These are phyloP conservation scores for Caenorhabditis panamensis DNA, from an alignment of 2,888 invertebrate genomes.

Conservation along the genomic window DNA sequence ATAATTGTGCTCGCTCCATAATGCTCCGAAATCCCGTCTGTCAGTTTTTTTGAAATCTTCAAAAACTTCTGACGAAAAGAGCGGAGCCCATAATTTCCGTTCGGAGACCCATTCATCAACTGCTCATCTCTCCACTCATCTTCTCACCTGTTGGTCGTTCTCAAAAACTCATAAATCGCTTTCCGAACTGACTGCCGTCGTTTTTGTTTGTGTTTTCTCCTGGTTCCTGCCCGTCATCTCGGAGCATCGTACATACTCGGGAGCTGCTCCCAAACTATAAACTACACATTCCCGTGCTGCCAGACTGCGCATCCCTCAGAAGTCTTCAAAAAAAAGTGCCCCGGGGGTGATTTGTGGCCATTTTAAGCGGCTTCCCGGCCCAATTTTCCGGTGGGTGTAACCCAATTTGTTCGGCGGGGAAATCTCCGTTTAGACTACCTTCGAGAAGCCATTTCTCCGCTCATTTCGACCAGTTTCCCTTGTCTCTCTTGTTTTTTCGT, in stretches of 20 bases:
- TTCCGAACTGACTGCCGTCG: not conserved
- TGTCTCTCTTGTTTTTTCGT: not conserved
- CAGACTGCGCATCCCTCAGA: not conserved
- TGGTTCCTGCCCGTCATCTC: too few species aligned
- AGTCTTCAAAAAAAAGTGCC: not conserved
- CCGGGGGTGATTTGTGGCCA: slow-evolving; percentile 1
- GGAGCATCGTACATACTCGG: too few species aligned
- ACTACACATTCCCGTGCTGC: not conserved
- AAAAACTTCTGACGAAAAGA: not conserved
- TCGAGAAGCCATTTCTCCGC: not conserved
- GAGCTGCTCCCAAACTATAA: not conserved
- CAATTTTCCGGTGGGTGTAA: slow-evolving; percentile 12
- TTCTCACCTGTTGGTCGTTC: slow-evolving; percentile 45
- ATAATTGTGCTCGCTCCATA: not conserved
- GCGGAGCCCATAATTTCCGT: not conserved
- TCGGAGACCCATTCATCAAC: not conserved
- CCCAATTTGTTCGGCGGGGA: slow-evolving; percentile 16
- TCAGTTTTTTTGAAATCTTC: not conserved
- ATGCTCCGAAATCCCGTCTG: not conserved
- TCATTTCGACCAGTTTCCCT: not conserved
- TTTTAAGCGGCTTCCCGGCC: slow-evolving; percentile 1
- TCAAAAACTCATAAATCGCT: slow-evolving; percentile 43
- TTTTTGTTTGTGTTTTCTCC: not conserved
- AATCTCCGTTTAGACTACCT: slow-evolving; percentile 9
- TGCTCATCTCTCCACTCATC: not conserved